Percentiles rank a stretch among this genome's conserved stretches.
Conservation (phyloP, 2,888 invertebrate species). For the Aleiodes testaceus region DNA sequence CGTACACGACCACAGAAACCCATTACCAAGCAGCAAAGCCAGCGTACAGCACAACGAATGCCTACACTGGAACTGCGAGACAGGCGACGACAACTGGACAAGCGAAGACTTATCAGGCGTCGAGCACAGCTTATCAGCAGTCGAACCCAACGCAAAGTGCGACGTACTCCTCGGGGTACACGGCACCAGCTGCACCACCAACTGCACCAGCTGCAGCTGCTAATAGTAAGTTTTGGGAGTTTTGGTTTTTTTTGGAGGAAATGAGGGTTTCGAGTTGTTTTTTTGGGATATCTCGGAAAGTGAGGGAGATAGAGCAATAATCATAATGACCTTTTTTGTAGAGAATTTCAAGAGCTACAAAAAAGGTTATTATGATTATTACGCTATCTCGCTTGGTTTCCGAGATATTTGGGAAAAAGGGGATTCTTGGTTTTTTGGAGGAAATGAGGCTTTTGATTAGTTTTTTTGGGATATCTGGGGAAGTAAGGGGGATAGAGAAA, state of each 20-base stretch:
- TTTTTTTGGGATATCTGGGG: too few relatives aligned
- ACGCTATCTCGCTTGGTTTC: too few relatives aligned
- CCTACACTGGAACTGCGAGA: conserved; percentile 78
- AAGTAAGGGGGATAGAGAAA: too few relatives aligned
- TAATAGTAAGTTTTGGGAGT: conserved; percentile 70
- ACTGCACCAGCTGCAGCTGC: conserved; percentile 68
- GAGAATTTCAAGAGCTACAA: too few relatives aligned
- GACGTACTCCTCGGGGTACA: conserved; percentile 69
- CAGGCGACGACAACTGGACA: conserved; percentile 74
- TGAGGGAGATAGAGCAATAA: too few relatives aligned
- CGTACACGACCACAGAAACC: conserved; percentile 80
- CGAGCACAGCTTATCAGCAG: conserved; percentile 70
- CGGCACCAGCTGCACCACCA: conserved; percentile 70
- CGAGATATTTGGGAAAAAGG: too few relatives aligned
- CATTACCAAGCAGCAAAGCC: conserved; percentile 80
- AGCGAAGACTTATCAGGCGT: conserved; percentile 71
- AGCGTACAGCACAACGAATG: conserved; percentile 81
- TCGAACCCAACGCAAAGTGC: conserved; percentile 70
- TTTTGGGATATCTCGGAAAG: too few relatives aligned
- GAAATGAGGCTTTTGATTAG: too few relatives aligned
- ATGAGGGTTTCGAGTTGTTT: neutral
- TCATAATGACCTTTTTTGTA: too few relatives aligned
- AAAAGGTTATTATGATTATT: too few relatives aligned
- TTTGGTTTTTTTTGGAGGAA: conserved; percentile 35
- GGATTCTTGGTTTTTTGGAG: too few relatives aligned